Conservation (phyloP, 23 tunicate species). For the Phallusia fumigata region DNA sequence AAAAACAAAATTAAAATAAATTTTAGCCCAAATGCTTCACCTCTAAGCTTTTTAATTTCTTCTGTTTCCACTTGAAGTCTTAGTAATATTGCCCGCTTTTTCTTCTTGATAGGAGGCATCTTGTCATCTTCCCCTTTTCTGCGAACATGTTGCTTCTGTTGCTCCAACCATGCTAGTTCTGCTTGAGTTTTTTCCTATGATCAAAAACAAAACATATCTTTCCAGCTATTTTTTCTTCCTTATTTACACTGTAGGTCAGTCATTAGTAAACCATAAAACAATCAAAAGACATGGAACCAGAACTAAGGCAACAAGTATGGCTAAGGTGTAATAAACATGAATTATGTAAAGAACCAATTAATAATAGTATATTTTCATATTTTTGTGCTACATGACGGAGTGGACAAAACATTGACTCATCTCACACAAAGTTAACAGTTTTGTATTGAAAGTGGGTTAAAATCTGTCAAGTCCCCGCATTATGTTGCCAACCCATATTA, state of each 20-base stretch:
- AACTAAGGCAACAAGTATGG: too few species aligned
- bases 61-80: constrained; percentile 71
- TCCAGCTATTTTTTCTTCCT: not conserved
- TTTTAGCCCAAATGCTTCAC: constrained; percentile 1
- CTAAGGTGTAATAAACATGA: too few species aligned
- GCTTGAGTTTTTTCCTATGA: constrained; percentile 85
- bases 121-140: constrained; percentile 85
- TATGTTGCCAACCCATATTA: too few species aligned
- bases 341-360: too few species aligned
- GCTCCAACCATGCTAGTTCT: constrained; percentile 76
- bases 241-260: too few species aligned
- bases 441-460: too few species aligned
- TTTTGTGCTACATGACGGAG: too few species aligned
- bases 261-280: not conserved
- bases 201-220: not conserved
- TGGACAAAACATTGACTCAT: too few species aligned
- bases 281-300: too few species aligned
- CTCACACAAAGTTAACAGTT: too few species aligned
- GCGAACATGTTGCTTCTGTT: constrained; percentile 39
- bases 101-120: constrained; percentile 86
- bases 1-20: not conserved
- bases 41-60: constrained; percentile 76
- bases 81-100: constrained; percentile 65
- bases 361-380: too few species aligned
- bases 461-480: too few species aligned